These are phyloP conservation scores for Notodonta ziczac DNA, from an alignment of 2,888 invertebrate species.

Conservation along the genomic window DNA sequence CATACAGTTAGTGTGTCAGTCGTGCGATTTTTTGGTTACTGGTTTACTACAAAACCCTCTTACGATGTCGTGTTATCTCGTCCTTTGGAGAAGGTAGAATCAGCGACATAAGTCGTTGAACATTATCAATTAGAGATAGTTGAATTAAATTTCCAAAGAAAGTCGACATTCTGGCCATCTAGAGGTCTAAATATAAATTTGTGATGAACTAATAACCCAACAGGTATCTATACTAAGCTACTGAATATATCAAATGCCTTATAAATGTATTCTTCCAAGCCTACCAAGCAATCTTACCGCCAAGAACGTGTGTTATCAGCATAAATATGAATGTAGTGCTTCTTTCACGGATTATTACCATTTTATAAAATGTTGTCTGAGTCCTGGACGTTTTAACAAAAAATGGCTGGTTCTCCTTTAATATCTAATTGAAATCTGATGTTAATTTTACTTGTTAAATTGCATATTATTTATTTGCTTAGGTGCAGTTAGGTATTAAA, in stretches of 20 bases:
- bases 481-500: no score
- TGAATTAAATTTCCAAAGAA: no score
- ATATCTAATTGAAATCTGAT: no score
- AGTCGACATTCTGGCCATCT: no score
- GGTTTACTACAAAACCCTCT: slow-evolving; percentile 34
- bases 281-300: slow-evolving; percentile 21
- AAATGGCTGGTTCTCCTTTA: no score
- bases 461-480: no score
- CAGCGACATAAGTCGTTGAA: no score
- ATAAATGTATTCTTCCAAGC: slow-evolving; percentile 27
- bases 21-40: slow-evolving; percentile 26
- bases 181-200: slow-evolving; percentile 15
- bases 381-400: no score
- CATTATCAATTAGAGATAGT: no score
- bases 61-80: slow-evolving; percentile 30
- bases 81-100: slow-evolving; percentile 21
- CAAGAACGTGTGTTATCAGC: slow-evolving; percentile 9
- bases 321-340: slow-evolving; percentile 26
- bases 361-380: no score
- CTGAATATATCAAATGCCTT: slow-evolving; percentile 20
- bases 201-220: slow-evolving; percentile 40
- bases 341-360: not conserved
- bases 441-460: no score
- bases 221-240: slow-evolving; percentile 16
- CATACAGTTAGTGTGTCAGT: no score